phyloP scores from a whole-genome alignment of 2,888 invertebrate species.

The Pomacea canaliculata region DNA sequence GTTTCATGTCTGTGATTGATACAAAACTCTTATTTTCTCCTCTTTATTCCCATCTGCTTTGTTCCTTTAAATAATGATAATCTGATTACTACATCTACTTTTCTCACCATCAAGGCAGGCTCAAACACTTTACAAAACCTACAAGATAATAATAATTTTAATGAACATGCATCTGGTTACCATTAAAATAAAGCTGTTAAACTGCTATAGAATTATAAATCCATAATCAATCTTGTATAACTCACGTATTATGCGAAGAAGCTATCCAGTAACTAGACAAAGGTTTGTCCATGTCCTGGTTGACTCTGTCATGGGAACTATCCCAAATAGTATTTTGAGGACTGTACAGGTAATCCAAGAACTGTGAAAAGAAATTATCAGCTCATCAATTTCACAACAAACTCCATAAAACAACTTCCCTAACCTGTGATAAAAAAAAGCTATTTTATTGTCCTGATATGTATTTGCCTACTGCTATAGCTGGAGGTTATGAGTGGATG shows the following conservation, averaged over 20 bases:
- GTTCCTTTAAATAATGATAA: neutral
- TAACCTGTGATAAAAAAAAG: no score
- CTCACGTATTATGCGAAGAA: slow-evolving; percentile 95
- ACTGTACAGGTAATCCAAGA: slow-evolving; percentile 91
- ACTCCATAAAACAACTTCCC: no score
- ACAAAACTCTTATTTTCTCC: neutral
- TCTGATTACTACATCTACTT: no score
- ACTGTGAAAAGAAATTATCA: slow-evolving; percentile 72
- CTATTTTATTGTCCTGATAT: no score
- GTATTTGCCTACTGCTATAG: no score
- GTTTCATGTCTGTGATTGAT: no score
- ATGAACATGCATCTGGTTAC: no score
- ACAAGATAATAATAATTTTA: no score
- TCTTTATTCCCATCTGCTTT: neutral
- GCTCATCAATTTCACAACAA: no score
- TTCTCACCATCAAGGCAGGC: neutral
- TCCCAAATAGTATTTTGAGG: slow-evolving; percentile 95
- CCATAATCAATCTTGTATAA: slow-evolving; percentile 35
- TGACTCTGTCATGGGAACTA: slow-evolving; percentile 78
- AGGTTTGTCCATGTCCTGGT: slow-evolving; percentile 91
- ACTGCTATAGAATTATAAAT: neutral
- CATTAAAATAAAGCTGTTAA: no score
- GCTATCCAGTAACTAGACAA: slow-evolving; percentile 95
- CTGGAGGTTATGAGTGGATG: no score
- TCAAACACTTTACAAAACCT: no score